Base-by-base conservation (phyloP, 1,140 invertebrate genomes). In the Drosophila ficusphila region DNA sequence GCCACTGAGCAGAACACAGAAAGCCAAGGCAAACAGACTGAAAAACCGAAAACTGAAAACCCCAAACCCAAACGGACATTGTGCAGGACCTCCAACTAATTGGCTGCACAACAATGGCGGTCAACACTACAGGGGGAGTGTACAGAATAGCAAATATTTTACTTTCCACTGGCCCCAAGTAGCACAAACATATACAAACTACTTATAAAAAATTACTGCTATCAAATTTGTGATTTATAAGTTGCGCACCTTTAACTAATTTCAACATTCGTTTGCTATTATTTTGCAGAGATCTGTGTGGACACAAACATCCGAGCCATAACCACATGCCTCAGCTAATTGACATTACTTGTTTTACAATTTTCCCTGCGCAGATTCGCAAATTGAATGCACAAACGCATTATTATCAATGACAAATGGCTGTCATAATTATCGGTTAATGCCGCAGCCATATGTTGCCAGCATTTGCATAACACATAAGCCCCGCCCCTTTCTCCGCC, bases 371-470 rank as follows among this genome's bases (percentile, higher is more conserved):
- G 34, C 57, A 34, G 33, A 34, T 67, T 29, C 44, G 18, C 64
- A 72, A 85, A 85, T 79, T 76, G 60, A 67, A 68, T 58, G 60
- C 74, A 62, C 34, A 65, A 39, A 61, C 51, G 42, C 56, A 77
- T 77, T 81, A 77, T 74, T 79, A 65, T 74, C 52, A 74, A 71
- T 82, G 83, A 88, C 74, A 88, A 82, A 88, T 88, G 58, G 56
- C 34, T 71, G 82, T 70, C 82, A 78, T 88, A 82, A 88, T 88
- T 88, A 88, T 88, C 83, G 77, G 82, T 88, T 82, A 88, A 88
- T 88, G 36, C 57, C 61, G 68, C 46, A 42, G 72, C 78, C 81
- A 85, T 85, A 86, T 88, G 81, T 74, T 79, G 25, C 27, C 36
- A 48, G 33, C 41, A 88, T 85, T 85, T 86, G 81, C 76, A 85